These are phyloP conservation scores for Thaumatotibia leucotreta DNA, from an alignment of 1,140 invertebrate species.

Conservation along the genomic window DNA sequence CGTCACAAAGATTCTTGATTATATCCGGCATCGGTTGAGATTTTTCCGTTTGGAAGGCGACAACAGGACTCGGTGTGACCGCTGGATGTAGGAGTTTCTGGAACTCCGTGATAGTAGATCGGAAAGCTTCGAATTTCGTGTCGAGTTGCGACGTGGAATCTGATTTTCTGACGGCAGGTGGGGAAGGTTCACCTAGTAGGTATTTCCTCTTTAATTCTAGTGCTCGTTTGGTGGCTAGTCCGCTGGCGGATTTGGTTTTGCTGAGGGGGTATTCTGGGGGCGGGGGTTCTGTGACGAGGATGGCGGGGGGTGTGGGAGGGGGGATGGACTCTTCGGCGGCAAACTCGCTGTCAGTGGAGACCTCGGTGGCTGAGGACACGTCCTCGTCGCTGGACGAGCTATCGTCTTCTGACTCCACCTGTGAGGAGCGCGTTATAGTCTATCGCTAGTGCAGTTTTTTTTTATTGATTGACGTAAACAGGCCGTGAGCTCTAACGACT, in stretches of 20 bases:
- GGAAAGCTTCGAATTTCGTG: conserved; percentile 87
- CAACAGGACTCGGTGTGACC: conserved; percentile 59
- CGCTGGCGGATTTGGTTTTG: conserved; percentile 89
- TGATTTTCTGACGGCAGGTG: conserved; percentile 84
- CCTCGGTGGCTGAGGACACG: conserved; percentile 91
- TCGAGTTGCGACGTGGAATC: conserved; percentile 91
- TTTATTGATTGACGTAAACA: too few relatives aligned
- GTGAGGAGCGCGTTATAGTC: conserved; percentile 16
- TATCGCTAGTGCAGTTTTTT: background rate
- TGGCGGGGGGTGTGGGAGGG: conserved; percentile 68
- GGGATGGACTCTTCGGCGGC: conserved; percentile 85
- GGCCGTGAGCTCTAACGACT: too few relatives aligned
- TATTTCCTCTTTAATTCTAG: conserved; percentile 91
- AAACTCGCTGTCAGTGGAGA: conserved; percentile 94
- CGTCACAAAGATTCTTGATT: conserved; percentile 53
- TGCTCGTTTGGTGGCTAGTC: conserved; percentile 90
- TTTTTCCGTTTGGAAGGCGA: conserved; percentile 58
- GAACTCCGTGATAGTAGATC: conserved; percentile 91
- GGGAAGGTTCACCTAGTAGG: conserved; percentile 81
- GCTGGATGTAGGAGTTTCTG: conserved; percentile 91
- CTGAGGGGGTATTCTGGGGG: conserved; percentile 85
- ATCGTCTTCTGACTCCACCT: conserved; percentile 82
- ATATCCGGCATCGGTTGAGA: conserved; percentile 63
- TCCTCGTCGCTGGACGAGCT: conserved; percentile 82
- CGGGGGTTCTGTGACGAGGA: conserved; percentile 72